Percentiles rank a stretch among this genome's conserved stretches.
Conservation (phyloP, 2,797 vertebrate species). For the Astyanax mexicanus region DNA sequence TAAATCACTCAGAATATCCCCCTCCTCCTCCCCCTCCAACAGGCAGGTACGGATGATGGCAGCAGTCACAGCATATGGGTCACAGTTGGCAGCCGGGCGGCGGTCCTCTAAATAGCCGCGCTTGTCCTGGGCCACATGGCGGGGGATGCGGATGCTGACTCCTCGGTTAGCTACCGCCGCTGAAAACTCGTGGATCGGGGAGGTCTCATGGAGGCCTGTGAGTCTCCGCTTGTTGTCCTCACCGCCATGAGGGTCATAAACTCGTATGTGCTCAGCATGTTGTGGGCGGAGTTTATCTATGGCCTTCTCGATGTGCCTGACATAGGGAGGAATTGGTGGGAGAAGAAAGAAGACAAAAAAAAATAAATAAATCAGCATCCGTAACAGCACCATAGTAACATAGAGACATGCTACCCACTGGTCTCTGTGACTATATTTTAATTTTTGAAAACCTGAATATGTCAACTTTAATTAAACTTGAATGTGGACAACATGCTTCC, state of each 20-base stretch:
- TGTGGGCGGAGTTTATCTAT: constrained; percentile 80
- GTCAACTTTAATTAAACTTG: no score
- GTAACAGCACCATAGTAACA: no score
- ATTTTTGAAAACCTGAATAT: no score
- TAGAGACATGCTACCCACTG: no score
- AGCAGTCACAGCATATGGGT: constrained; percentile 83
- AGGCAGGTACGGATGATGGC: constrained; percentile 81
- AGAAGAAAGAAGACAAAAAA: not conserved
- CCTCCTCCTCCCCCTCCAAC: constrained; percentile 65
- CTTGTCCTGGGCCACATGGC: constrained; percentile 79
- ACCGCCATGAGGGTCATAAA: constrained; percentile 82
- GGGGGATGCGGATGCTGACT: constrained; percentile 87
- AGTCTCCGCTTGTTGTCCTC: constrained; percentile 86
- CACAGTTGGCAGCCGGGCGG: constrained; percentile 87
- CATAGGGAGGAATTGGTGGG: not conserved
- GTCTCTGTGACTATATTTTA: no score
- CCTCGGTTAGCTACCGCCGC: constrained; percentile 82
- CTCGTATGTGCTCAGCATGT: constrained; percentile 80
- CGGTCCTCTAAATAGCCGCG: constrained; percentile 89
- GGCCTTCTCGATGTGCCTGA: constrained; percentile 82
- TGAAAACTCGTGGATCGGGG: constrained; percentile 83
- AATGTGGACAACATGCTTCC: no score
- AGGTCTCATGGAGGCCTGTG: constrained; percentile 83
- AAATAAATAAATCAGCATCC: not conserved
- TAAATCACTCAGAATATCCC: constrained; percentile 32